Conservation (phyloP, 2,797 vertebrate genomes). For the Sebastes vulpes region DNA sequence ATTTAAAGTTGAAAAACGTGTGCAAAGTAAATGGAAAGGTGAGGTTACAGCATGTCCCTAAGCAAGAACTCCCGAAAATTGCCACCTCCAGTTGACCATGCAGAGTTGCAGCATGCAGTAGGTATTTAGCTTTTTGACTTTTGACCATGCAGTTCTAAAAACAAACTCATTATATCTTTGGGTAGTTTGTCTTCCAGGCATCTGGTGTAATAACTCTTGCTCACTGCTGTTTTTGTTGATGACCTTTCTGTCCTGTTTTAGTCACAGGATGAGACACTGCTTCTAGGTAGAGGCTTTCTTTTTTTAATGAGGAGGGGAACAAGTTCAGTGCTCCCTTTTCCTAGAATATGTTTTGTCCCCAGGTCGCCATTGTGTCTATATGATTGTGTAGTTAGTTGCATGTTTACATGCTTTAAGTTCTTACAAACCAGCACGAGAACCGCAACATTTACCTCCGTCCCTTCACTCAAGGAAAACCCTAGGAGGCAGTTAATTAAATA, state of each 20-base stretch:
- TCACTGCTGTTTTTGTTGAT: constrained; percentile 23
- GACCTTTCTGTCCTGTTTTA: constrained; percentile 48
- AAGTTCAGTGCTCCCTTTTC: not conserved
- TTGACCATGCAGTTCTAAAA: not conserved
- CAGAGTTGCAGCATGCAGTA: not conserved
- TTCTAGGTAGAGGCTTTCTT: constrained; percentile 34
- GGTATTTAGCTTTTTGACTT: not conserved
- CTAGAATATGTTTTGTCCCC: constrained; percentile 3
- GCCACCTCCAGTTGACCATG: not conserved
- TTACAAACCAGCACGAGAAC: not conserved
- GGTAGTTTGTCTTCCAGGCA: constrained; percentile 20
- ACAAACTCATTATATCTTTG: constrained; percentile 7
- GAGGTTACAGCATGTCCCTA: not conserved
- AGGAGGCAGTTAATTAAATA: constrained; percentile 65
- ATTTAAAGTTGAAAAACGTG: not conserved
- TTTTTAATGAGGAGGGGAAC: constrained; percentile 33
- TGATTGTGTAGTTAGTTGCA: not conserved
- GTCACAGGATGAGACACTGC: constrained; percentile 17
- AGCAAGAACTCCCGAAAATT: not conserved
- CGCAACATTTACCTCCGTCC: not conserved
- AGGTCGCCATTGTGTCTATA: not conserved
- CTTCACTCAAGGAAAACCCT: constrained; percentile 13
- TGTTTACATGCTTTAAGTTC: not conserved
- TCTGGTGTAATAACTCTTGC: constrained; percentile 16
- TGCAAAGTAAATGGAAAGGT: not conserved